These are phyloP conservation scores for Steromphala cineraria DNA, from an alignment of 2,888 invertebrate genomes.

Conservation along the genomic window DNA sequence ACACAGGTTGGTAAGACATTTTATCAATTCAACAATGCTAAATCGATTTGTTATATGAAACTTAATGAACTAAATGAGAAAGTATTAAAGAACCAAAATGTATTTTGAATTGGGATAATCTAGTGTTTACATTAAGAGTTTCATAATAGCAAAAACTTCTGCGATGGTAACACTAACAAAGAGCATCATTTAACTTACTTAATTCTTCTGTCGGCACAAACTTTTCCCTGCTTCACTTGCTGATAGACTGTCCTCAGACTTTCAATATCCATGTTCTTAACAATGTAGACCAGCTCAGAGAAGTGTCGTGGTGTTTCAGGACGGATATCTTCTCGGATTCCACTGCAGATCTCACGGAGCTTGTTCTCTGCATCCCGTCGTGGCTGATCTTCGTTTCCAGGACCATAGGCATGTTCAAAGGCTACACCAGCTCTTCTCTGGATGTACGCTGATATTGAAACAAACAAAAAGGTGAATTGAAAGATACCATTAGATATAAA, in stretches of 20 bases:
- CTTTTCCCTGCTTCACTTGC: constrained; percentile 39
- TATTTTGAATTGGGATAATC: too few relatives aligned
- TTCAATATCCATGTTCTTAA: constrained; percentile 71
- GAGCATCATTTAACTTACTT: constrained; percentile 48
- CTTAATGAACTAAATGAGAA: too few relatives aligned
- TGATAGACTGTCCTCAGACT: constrained; percentile 66
- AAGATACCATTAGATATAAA: too few relatives aligned
- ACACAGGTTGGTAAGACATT: too few relatives aligned
- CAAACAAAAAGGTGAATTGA: not conserved
- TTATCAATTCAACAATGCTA: too few relatives aligned
- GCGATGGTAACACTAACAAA: too few relatives aligned
- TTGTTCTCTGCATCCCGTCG: constrained; percentile 42
- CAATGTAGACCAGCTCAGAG: constrained; percentile 73
- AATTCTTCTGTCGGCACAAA: constrained; percentile 53
- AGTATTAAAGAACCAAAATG: too few relatives aligned
- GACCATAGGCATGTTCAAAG: constrained; percentile 30
- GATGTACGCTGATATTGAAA: constrained; percentile 76
- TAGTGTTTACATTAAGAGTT: too few relatives aligned
- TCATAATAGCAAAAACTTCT: too few relatives aligned
- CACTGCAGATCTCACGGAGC: constrained; percentile 62
- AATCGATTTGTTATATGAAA: too few relatives aligned
- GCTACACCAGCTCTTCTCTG: constrained; percentile 71
- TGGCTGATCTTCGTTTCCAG: constrained; percentile 1
- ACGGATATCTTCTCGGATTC: constrained; percentile 71
- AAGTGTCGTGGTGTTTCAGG: constrained; percentile 76